Conservation (phyloP, 53 echinoderm and acorn worm species). For the Holothuria leucospilota region DNA sequence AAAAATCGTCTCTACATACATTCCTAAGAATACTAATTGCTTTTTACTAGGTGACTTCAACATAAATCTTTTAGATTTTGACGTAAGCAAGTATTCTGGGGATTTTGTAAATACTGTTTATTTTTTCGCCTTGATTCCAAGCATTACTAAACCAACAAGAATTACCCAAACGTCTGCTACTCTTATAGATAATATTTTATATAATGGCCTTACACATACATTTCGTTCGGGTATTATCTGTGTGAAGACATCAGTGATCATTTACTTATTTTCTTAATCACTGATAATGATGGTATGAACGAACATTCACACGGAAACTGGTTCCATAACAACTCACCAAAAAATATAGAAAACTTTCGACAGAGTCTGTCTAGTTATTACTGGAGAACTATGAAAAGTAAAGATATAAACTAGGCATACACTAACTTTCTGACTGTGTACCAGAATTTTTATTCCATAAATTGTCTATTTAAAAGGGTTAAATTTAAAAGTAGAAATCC, state of each 20-base stretch:
- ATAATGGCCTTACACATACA: background rate
- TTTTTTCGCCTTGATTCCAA: no score
- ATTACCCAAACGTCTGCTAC: no score
- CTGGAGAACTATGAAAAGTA: background rate
- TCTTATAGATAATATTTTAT: conserved; percentile 5
- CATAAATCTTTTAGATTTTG: no score
- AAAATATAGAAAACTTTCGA: background rate
- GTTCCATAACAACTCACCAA: background rate
- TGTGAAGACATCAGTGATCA: conserved; percentile 15
- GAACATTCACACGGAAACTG: background rate
- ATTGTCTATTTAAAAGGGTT: no score
- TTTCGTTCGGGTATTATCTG: background rate
- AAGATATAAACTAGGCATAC: background rate
- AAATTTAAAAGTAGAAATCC: background rate
- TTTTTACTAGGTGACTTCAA: no score
- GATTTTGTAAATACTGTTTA: no score
- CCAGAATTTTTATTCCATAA: background rate
- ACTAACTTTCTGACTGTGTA: background rate
- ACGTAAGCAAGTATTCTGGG: no score
- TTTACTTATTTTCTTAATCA: background rate
- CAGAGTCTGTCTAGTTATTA: background rate
- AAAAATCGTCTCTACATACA: no score
- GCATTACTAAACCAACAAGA: no score
- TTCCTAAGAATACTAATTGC: no score
- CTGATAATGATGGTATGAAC: background rate